Evolutionary conservation across 2,113 vertebrate genomes (phyloP).

Genomic region (Callithrix jacchus): DNA sequence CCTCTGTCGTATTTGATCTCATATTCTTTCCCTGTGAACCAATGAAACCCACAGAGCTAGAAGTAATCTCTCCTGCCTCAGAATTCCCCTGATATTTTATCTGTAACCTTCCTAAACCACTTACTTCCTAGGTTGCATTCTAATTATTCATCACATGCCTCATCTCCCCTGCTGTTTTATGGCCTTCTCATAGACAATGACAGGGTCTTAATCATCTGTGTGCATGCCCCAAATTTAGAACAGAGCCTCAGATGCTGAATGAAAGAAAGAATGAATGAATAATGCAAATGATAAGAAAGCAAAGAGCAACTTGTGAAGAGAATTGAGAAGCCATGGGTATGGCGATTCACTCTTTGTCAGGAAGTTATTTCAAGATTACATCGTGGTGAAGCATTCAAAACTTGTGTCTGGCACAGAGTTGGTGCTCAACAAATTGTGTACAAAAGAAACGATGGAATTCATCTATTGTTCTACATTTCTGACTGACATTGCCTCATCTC

Average conservation of each 20-base stretch:
- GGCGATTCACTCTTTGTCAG: not conserved
- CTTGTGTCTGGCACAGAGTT: no score
- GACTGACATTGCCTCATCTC: not conserved
- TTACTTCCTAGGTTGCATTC: not conserved
- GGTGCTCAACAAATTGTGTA: not conserved
- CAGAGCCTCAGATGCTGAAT: not conserved
- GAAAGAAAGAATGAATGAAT: not conserved
- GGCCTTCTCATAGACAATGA: not conserved
- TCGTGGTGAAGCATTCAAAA: not conserved
- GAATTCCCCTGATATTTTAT: not conserved
- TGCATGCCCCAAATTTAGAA: not conserved
- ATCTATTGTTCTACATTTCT: not conserved
- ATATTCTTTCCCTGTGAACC: not conserved
- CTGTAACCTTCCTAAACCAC: not conserved
- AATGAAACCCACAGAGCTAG: not conserved
- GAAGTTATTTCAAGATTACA: not conserved
- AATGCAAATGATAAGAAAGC: not conserved
- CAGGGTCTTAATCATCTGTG: not conserved
- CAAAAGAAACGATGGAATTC: not conserved
- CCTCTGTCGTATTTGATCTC: not conserved
- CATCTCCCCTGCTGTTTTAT: not conserved
- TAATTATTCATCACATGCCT: not conserved
- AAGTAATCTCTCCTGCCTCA: not conserved
- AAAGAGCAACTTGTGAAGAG: not conserved
- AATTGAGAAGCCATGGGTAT: not conserved